Percentiles rank a stretch among this genome's conserved stretches.
phyloP scores from a whole-genome alignment of 2,113 vertebrate genomes.

The Amazona guildingii region DNA sequence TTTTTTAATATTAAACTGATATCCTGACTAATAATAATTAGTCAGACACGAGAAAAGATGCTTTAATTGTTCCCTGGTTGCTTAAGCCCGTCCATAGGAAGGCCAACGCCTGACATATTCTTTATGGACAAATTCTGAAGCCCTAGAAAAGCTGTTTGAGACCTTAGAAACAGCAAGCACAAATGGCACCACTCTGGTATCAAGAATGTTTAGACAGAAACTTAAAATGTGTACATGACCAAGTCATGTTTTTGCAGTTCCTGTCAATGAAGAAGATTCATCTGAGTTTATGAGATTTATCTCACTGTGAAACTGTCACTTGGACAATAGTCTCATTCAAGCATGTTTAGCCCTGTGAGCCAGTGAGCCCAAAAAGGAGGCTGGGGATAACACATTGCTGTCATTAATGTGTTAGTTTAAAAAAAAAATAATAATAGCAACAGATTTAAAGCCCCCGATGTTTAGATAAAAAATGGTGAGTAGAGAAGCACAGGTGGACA shows the following conservation, averaged over 20 bases:
- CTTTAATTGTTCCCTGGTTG: background rate
- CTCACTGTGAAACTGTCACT: background rate
- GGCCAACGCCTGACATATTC: background rate
- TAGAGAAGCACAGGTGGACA: background rate
- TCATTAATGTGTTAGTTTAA: background rate
- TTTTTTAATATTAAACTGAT: background rate
- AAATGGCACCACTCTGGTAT: background rate
- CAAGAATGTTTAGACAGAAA: slow-evolving; percentile 31
- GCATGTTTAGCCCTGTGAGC: background rate
- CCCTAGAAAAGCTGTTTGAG: background rate
- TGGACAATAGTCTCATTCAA: slow-evolving; percentile 11
- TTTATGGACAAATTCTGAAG: background rate
- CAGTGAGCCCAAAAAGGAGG: background rate
- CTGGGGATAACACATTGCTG: background rate
- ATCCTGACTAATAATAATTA: background rate
- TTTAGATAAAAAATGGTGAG: background rate
- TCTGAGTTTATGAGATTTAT: slow-evolving; percentile 17
- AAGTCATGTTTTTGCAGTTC: background rate
- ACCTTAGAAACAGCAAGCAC: background rate
- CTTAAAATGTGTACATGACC: slow-evolving; percentile 19
- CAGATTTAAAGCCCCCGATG: background rate
- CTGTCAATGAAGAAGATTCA: slow-evolving; percentile 34
- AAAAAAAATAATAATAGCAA: background rate
- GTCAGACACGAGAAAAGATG: background rate
- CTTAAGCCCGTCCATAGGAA: background rate